Percentiles rank a stretch among this genome's conserved stretches.
Conservation (phyloP, 1,140 invertebrate genomes). For the Aphidius ervi region DNA sequence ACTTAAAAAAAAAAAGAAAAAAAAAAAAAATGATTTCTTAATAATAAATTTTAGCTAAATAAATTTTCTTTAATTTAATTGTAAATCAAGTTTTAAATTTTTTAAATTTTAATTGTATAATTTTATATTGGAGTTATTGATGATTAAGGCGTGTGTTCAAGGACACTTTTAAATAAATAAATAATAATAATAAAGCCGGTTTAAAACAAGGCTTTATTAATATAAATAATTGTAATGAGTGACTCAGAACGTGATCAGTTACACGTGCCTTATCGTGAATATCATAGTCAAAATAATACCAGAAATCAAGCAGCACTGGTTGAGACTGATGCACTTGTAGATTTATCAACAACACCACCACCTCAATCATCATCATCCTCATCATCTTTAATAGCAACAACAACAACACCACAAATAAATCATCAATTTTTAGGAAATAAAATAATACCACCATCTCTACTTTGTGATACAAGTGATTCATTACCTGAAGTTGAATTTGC, state of each 20-base stretch:
- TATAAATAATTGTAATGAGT: constrained; percentile 45
- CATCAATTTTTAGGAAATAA: constrained; percentile 32
- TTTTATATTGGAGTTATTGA: too few species aligned
- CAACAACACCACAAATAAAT: constrained; percentile 11
- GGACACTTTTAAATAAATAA: too few species aligned
- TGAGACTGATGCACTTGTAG: constrained; percentile 45
- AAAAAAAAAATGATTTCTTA: too few species aligned
- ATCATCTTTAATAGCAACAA: constrained; percentile 8
- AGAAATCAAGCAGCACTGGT: constrained; percentile 35
- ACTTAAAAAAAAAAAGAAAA: too few species aligned
- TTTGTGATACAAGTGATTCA: too few species aligned
- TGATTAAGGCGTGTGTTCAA: too few species aligned
- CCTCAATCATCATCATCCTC: constrained; percentile 8
- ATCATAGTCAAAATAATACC: constrained; percentile 47
- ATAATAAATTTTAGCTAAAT: too few species aligned
- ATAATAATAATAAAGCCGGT: background rate
- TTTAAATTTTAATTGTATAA: too few species aligned
- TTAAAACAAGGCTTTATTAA: background rate
- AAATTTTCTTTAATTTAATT: too few species aligned
- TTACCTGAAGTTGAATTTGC: constrained; percentile 49
- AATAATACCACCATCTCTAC: too few species aligned
- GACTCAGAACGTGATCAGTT: constrained; percentile 52
- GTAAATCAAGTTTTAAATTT: too few species aligned
- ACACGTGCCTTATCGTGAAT: constrained; percentile 52
- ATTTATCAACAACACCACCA: constrained; percentile 31